phyloP scores from a whole-genome alignment of 2,888 invertebrate species.

The Habrosyne pyritoides region DNA sequence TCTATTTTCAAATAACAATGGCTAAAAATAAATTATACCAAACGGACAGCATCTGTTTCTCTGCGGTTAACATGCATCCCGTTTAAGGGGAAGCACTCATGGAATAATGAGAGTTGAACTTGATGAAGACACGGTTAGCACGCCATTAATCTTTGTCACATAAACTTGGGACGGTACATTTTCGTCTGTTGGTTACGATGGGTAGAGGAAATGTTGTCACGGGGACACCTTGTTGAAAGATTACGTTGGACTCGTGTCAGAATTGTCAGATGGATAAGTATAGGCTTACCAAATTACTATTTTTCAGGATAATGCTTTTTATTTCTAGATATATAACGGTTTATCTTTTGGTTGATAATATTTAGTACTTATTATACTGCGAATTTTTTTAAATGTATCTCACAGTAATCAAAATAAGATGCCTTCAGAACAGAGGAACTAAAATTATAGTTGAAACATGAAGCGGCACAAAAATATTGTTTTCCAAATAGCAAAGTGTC shows the following conservation, averaged over 20 bases:
- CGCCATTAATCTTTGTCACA: conserved; percentile 55
- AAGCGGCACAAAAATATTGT: too few species aligned
- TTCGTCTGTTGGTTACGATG: conserved; percentile 10
- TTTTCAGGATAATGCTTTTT: too few species aligned
- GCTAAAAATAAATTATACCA: conserved; percentile 20
- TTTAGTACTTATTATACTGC: too few species aligned
- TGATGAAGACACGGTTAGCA: conserved; percentile 67
- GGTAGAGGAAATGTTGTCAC: conserved; percentile 7
- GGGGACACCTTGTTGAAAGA: conserved; percentile 6
- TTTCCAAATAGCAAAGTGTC: too few species aligned
- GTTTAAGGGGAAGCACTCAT: conserved; percentile 34
- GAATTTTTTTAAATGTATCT: too few species aligned
- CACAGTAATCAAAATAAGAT: too few species aligned
- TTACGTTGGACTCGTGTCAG: background rate
- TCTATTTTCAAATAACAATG: conserved; percentile 2
- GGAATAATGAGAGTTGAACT: conserved; percentile 64
- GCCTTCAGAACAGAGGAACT: too few species aligned
- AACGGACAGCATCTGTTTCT: conserved; percentile 38
- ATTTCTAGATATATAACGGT: too few species aligned
- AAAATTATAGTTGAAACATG: too few species aligned
- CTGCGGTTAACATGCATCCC: conserved; percentile 43
- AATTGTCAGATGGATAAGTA: background rate
- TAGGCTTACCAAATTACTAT: too few species aligned
- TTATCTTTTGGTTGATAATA: too few species aligned
- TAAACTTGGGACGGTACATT: conserved; percentile 30